phyloP scores from a whole-genome alignment of 1,140 invertebrate species.

The Caenorhabditis latens region DNA sequence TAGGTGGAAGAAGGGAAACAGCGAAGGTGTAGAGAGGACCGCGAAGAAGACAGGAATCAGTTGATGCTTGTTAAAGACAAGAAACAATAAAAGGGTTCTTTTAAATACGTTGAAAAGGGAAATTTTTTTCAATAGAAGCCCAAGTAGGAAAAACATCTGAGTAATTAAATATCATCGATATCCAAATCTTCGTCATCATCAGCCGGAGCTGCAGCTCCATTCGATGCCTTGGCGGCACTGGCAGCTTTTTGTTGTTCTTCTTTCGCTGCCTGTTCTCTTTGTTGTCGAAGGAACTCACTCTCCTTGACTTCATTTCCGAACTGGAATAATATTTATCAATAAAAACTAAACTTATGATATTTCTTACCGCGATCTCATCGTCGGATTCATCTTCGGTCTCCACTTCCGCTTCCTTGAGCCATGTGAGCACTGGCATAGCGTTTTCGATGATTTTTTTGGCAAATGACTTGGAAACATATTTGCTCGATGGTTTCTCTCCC shows the following conservation, averaged over 20 bases:
- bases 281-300: constrained; percentile 56
- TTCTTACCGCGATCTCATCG: constrained; percentile 67
- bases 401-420: constrained; percentile 96
- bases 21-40: not conserved
- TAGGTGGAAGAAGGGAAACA: not conserved
- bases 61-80: constrained; percentile 3
- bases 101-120: not conserved
- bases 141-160: not conserved
- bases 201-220: not conserved
- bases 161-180: constrained; percentile 73
- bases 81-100: not conserved
- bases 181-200: constrained; percentile 73
- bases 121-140: not conserved
- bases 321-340: not conserved
- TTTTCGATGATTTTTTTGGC: constrained; percentile 91
- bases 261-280: constrained; percentile 51
- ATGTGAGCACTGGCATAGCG: constrained; percentile 92
- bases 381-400: constrained; percentile 78
- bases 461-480: constrained; percentile 91
- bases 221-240: constrained; percentile 8
- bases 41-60: constrained; percentile 1
- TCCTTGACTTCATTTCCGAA: constrained; percentile 66
- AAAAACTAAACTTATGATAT: not conserved
- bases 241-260: constrained; percentile 38
- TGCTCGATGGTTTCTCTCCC: constrained; percentile 89